A percentile compares a stretch with the other conserved stretches of the same genome.
These are phyloP conservation scores for Pseudococcus longispinus DNA, from an alignment of 2,888 invertebrate species.

Conservation along the genomic window DNA sequence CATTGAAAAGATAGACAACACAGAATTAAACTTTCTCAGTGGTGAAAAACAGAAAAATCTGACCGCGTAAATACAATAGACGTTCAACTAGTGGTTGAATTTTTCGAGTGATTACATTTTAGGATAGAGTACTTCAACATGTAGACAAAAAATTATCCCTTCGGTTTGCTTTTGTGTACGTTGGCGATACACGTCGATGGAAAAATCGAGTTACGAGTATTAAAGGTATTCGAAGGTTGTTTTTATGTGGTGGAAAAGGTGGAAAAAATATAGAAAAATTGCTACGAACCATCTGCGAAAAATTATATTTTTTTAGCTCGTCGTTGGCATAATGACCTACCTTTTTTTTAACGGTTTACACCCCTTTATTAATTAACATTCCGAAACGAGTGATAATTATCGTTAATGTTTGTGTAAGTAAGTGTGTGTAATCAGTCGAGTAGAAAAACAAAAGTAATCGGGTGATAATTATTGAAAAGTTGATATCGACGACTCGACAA, in stretches of 20 bases:
- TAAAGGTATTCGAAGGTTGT: neutral
- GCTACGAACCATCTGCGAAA: too few relatives aligned
- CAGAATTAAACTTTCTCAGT: too few relatives aligned
- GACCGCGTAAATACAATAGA: constrained; percentile 5
- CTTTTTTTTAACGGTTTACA: neutral
- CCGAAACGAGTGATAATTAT: neutral
- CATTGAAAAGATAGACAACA: too few relatives aligned
- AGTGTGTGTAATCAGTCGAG: neutral
- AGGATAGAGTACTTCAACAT: neutral
- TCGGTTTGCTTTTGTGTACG: neutral
- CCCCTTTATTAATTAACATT: neutral
- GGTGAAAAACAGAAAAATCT: neutral
- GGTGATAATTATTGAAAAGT: too few relatives aligned
- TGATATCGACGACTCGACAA: too few relatives aligned
- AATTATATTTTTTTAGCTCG: too few relatives aligned
- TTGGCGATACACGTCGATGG: neutral
- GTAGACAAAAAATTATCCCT: neutral
- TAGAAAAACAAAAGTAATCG: neutral
- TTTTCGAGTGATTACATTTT: neutral
- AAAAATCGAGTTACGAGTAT: neutral
- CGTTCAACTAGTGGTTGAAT: constrained; percentile 5
- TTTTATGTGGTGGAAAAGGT: neutral
- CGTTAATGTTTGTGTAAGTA: neutral
- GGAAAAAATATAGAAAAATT: neutral
- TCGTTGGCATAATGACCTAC: neutral